Conservation (phyloP, 2,888 invertebrate species). For the Conops quadrifasciatus region DNA sequence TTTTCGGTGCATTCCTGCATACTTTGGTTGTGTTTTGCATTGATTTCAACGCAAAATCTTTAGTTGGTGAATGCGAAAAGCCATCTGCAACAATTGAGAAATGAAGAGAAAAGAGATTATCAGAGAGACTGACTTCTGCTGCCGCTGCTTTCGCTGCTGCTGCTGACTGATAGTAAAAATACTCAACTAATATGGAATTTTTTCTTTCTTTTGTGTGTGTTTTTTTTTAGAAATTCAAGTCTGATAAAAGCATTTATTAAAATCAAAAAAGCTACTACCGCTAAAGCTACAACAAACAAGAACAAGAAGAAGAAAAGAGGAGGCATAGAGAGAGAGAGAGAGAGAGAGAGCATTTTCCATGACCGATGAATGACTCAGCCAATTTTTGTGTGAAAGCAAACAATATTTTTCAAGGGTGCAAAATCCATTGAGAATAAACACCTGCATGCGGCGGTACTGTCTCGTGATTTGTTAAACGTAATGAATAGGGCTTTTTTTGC, state of each 20-base stretch:
- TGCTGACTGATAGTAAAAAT: too few relatives aligned
- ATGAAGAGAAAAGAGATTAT: constrained; percentile 22
- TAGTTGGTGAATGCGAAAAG: constrained; percentile 42
- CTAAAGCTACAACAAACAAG: background rate
- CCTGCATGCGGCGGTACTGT: too few relatives aligned
- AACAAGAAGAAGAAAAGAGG: background rate
- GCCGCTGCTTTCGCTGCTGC: too few relatives aligned
- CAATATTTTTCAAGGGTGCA: too few relatives aligned
- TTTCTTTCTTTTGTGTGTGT: background rate
- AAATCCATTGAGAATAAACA: too few relatives aligned
- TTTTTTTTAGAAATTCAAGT: background rate
- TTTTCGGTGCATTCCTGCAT: constrained; percentile 32
- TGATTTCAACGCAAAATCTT: constrained; percentile 44
- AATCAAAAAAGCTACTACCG: background rate
- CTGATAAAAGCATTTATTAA: background rate
- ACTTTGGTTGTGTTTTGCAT: constrained; percentile 38
- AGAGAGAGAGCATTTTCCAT: background rate
- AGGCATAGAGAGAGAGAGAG: background rate
- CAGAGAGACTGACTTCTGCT: background rate
- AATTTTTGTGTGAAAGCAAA: too few relatives aligned
- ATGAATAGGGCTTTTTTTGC: too few relatives aligned
- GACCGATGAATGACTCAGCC: background rate
- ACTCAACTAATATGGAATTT: too few relatives aligned
- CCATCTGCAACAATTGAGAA: constrained; percentile 43
- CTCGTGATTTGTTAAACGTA: too few relatives aligned